Conservation (phyloP, 2,888 invertebrate species). For the Leptopilina syphax region DNA sequence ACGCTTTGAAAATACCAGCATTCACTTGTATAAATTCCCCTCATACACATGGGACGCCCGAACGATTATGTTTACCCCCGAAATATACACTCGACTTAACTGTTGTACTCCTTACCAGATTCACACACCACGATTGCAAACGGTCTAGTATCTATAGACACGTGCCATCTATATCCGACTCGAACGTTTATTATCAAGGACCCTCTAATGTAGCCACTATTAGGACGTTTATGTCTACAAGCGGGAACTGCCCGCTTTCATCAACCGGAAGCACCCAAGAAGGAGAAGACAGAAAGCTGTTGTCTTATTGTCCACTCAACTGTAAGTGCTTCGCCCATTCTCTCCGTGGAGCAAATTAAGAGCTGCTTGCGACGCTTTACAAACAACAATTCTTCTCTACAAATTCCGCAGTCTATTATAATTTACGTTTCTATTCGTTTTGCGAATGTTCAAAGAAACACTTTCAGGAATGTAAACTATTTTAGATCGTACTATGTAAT, state of each 20-base stretch:
- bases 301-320: conserved; percentile 53
- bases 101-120: conserved; percentile 51
- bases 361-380: conserved; percentile 64
- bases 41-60: conserved; percentile 63
- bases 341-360: conserved; percentile 63
- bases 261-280: conserved; percentile 60
- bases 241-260: conserved; percentile 61
- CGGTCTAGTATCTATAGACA: conserved; percentile 48
- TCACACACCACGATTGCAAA: conserved; percentile 41
- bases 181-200: conserved; percentile 60
- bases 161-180: conserved; percentile 56
- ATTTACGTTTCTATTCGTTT: too few species aligned
- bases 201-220: conserved; percentile 64
- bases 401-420: too few species aligned
- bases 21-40: conserved; percentile 47
- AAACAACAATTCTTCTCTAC: conserved; percentile 5
- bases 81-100: conserved; percentile 57
- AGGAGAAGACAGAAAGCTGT: conserved; percentile 53
- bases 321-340: conserved; percentile 57
- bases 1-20: conserved; percentile 56
- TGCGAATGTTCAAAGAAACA: too few species aligned
- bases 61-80: conserved; percentile 65
- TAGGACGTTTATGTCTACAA: conserved; percentile 64
- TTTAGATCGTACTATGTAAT: too few species aligned
- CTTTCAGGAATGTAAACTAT: too few species aligned